Evolutionary conservation across 2,113 vertebrate species (phyloP).

Genomic region (Lasiurus cinereus): DNA sequence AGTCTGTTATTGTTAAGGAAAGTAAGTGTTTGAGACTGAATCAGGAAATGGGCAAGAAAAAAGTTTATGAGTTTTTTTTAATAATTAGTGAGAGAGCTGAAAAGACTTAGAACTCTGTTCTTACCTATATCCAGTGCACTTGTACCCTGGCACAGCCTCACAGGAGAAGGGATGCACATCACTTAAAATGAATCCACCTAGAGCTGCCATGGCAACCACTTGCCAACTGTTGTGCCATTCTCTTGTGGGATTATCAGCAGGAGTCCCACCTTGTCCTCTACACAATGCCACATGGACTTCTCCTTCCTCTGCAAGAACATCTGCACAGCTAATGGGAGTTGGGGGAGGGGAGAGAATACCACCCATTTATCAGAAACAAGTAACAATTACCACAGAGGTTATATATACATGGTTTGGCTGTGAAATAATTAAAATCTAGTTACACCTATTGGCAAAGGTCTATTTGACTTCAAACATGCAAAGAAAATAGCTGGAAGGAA

Average conservation of each 20-base stretch:
- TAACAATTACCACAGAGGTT: not conserved
- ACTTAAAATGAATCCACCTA: conserved; percentile 92
- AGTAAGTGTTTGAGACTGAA: conserved; percentile 44
- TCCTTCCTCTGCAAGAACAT: conserved; percentile 91
- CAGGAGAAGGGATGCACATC: conserved; percentile 89
- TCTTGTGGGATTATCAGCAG: conserved; percentile 91
- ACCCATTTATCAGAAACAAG: conserved; percentile 56
- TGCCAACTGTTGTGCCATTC: conserved; percentile 99
- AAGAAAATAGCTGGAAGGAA: conserved; percentile 43
- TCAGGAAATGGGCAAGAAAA: conserved; percentile 38
- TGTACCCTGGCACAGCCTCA: conserved; percentile 89
- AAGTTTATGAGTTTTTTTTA: not conserved
- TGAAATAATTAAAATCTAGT: conserved; percentile 47
- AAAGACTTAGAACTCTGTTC: not conserved
- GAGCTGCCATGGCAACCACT: conserved; percentile 94
- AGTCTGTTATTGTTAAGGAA: conserved; percentile 47
- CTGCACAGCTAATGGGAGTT: conserved; percentile 87
- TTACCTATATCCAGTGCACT: conserved; percentile 97
- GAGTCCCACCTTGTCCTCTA: conserved; percentile 96
- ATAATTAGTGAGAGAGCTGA: conserved; percentile 35
- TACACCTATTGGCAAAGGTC: conserved; percentile 17
- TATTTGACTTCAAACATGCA: conserved; percentile 40
- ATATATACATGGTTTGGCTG: not conserved
- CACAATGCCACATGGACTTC: conserved; percentile 95
- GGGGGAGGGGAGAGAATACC: not conserved